Conservation (phyloP, 1,140 invertebrate species). For the Vollenhovia emeryi region DNA sequence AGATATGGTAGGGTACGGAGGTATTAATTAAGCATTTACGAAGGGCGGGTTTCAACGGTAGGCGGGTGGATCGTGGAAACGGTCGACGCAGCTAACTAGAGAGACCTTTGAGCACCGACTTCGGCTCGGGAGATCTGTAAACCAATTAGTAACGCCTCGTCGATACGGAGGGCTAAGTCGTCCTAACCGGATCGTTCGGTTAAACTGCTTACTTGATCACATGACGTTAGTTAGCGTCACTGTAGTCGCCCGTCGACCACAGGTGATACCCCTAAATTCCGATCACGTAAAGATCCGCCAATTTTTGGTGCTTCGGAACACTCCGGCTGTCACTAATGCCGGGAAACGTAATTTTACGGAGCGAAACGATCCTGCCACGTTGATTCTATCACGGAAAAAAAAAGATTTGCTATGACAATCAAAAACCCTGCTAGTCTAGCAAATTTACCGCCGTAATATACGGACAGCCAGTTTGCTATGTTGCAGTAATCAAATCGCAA, state of each 20-base stretch:
- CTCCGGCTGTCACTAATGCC: constrained; percentile 19
- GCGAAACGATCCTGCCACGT: neutral
- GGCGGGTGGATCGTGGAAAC: neutral
- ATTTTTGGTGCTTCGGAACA: constrained; percentile 48
- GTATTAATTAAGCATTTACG: constrained; percentile 73
- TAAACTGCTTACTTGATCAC: constrained; percentile 74
- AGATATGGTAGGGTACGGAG: neutral
- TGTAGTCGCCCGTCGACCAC: constrained; percentile 44
- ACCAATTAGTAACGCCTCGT: constrained; percentile 77
- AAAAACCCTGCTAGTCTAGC: neutral
- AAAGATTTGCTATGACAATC: neutral
- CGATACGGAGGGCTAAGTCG: constrained; percentile 67
- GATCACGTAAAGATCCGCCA: constrained; percentile 61
- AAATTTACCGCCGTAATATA: no score
- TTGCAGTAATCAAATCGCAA: no score
- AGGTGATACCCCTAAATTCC: constrained; percentile 53
- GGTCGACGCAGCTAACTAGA: constrained; percentile 66
- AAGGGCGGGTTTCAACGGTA: neutral
- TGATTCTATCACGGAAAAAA: no score
- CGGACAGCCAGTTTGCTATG: no score
- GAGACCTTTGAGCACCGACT: constrained; percentile 73
- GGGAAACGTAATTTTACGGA: constrained; percentile 19
- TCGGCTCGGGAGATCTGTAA: constrained; percentile 75
- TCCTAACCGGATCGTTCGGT: constrained; percentile 71
- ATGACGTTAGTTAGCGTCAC: constrained; percentile 67